Base-by-base conservation (phyloP, 1,140 invertebrate species). In the Zaprionus camerounensis region DNA sequence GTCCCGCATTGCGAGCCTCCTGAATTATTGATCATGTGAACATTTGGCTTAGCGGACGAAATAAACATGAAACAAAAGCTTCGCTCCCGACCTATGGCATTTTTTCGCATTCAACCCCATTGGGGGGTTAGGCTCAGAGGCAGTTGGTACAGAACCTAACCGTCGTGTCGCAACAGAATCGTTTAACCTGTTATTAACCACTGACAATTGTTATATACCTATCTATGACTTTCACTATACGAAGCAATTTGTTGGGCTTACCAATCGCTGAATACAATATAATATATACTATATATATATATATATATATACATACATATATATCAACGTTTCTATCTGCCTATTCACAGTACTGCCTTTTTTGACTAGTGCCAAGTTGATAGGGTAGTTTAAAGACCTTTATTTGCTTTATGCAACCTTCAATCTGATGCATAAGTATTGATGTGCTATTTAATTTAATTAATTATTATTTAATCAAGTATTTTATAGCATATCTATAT, bases 41-140 rank as follows among this genome's bases (percentile, higher is more conserved):
- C 46, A 51, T 59, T 81, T 70, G 38, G 7, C 68, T 57, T 71
- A 68, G 59, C 53, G 7, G n/a, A 17, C 38, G 15, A 26, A 38
- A 9, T 13, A 41, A 71, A 62, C 13, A 24, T 38, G 46, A 11
- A 51, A 51, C 17, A 41, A 57, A 15, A 26, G n/a, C 36, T 26
- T 31, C 12, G 20, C 13, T 24, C 28, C 20, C 22, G 26, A 12
- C 38, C 20, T 31, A 17, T 46, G 2, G n/a, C 41, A 46, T 46
- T 46, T 46, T 44, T 46, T 46, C n/a, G 41, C 41, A 46, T 46
- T 46, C n/a, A 46, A 46, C n/a, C n/a, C 41, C n/a, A 9, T 6
- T 0, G 17, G 17, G 1, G 38, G 38, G 2, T n/a, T 2, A 41
- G 38, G 15, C 15, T 6, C 38, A 15, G 38, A 41, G 15, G 38